These are phyloP conservation scores for Benitochromis conjunctus DNA, from an alignment of 2,113 vertebrate genomes.

Conservation along the genomic window DNA sequence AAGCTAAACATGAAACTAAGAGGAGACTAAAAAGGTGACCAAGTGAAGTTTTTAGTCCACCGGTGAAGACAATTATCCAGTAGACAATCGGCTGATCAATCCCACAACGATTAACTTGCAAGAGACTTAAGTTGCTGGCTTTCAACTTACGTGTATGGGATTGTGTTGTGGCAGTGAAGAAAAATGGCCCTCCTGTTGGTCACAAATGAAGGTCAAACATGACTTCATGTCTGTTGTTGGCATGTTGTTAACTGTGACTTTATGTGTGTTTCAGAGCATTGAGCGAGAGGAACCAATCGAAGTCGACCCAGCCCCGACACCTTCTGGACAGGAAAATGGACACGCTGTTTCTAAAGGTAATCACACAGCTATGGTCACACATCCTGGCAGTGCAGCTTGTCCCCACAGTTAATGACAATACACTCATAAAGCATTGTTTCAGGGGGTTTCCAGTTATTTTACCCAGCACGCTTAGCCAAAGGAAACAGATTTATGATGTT, in stretches of 20 bases:
- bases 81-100: not conserved
- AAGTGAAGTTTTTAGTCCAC: not conserved
- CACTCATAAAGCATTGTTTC: not conserved
- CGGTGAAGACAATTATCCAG: not conserved
- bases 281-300: conserved; percentile 76
- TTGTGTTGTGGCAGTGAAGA: not conserved
- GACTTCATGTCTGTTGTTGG: not conserved
- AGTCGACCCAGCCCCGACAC: conserved; percentile 55
- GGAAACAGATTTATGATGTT: not conserved
- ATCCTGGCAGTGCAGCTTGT: not conserved
- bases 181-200: not conserved
- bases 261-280: conserved; percentile 65
- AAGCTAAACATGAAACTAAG: not conserved
- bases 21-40: not conserved
- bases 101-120: not conserved
- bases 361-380: not conserved
- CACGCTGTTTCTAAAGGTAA: conserved; percentile 63
- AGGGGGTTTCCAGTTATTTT: not conserved
- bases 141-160: not conserved
- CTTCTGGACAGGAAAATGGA: conserved; percentile 64
- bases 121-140: not conserved
- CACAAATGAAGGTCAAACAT: not conserved
- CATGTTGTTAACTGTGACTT: not conserved
- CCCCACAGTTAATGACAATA: not conserved
- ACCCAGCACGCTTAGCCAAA: not conserved